phyloP scores from a whole-genome alignment of 2,888 invertebrate species.

The Epinotia brunnichana region DNA sequence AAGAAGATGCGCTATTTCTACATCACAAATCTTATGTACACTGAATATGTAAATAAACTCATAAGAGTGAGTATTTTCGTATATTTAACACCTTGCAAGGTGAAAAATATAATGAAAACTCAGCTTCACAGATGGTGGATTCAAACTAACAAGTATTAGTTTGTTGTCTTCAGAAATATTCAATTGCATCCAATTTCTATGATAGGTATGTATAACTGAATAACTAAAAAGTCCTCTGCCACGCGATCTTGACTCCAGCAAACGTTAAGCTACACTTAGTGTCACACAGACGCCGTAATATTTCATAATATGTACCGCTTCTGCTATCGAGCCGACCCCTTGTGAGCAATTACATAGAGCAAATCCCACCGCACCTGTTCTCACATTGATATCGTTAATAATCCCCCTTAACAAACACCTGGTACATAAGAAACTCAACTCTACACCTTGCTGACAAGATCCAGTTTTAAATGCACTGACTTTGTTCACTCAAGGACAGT shows the following conservation, averaged over 20 bases:
- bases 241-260: constrained; percentile 7
- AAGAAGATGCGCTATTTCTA: too few species aligned
- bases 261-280: constrained; percentile 11
- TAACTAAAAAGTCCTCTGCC: constrained; percentile 11
- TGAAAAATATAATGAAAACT: background rate
- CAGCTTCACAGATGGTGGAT: background rate
- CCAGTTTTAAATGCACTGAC: constrained; percentile 48
- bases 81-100: too few species aligned
- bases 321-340: constrained; percentile 67
- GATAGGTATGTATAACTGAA: background rate
- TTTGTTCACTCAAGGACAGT: constrained; percentile 24
- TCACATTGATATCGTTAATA: constrained; percentile 70
- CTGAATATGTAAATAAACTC: too few species aligned
- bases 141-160: too few species aligned
- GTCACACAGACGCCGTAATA: constrained; percentile 53
- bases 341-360: constrained; percentile 76
- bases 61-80: too few species aligned
- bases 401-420: constrained; percentile 55
- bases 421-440: constrained; percentile 49
- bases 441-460: constrained; percentile 47
- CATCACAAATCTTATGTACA: too few species aligned
- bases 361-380: constrained; percentile 74
- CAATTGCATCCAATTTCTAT: too few species aligned
- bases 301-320: constrained; percentile 65
- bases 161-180: too few species aligned